Conservation (phyloP, 2,888 invertebrate genomes). For the Scaptomyza caliginosa region DNA sequence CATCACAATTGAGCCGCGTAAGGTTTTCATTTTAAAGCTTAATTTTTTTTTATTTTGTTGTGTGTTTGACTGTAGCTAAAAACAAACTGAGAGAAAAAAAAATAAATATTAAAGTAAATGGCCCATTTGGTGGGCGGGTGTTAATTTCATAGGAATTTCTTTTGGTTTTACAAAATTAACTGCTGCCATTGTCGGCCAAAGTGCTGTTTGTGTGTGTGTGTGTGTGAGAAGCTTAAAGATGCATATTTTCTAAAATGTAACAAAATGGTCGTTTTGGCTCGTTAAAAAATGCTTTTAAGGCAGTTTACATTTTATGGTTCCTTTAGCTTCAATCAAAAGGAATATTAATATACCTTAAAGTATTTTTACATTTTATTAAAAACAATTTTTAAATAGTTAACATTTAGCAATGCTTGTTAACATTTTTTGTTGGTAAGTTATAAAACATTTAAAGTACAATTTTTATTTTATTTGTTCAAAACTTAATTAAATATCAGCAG, state of each 20-base stretch:
- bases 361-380: constrained; percentile 4
- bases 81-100: constrained; percentile 4
- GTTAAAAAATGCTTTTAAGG: not conserved
- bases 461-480: not conserved
- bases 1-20: constrained; percentile 38
- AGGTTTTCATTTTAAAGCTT: constrained; percentile 61
- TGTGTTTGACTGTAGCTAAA: constrained; percentile 14
- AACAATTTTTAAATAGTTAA: not conserved
- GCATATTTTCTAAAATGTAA: not conserved
- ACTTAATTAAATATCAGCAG: not conserved
- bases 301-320: too few relatives aligned
- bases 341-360: too few relatives aligned
- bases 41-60: constrained; percentile 22
- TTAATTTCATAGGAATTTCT: constrained; percentile 70
- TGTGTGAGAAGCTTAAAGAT: constrained; percentile 4
- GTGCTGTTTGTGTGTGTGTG: not conserved
- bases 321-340: too few relatives aligned
- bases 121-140: constrained; percentile 54
- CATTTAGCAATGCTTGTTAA: constrained; percentile 3
- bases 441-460: not conserved
- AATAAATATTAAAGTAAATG: constrained; percentile 24
- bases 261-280: not conserved
- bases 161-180: constrained; percentile 57
- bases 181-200: constrained; percentile 26
- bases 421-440: too few relatives aligned